Evolutionary conservation across 1,140 invertebrate genomes (phyloP).

Genomic region (Drosophila repleta): DNA sequence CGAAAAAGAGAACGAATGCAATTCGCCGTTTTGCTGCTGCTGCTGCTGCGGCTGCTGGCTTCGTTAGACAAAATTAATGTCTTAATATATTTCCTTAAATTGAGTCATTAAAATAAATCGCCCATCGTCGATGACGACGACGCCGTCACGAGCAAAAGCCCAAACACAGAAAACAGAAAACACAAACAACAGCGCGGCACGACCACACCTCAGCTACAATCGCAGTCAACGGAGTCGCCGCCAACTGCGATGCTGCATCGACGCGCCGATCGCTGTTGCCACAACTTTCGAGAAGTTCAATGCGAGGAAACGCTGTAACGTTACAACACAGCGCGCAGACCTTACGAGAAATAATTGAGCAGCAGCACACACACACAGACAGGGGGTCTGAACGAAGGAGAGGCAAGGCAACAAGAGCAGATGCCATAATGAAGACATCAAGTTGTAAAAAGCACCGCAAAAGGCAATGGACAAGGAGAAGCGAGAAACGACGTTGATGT

Average conservation of each 20-base stretch:
- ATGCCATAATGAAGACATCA: conserved; percentile 73
- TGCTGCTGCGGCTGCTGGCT: conserved; percentile 38
- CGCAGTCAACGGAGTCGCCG: conserved; percentile 18
- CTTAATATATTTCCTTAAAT: conserved; percentile 83
- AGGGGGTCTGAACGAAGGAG: conserved; percentile 12
- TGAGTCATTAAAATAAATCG: conserved; percentile 83
- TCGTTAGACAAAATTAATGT: conserved; percentile 81
- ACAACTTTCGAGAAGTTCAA: conserved; percentile 78
- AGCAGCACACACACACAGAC: conserved; percentile 41
- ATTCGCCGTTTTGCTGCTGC: conserved; percentile 17
- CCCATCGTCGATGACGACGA: conserved; percentile 65
- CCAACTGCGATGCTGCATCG: conserved; percentile 22
- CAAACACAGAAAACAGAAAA: conserved; percentile 29
- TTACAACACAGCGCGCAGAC: conserved; percentile 41
- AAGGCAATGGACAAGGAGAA: conserved; percentile 24
- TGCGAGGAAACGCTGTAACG: conserved; percentile 40
- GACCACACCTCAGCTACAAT: conserved; percentile 57
- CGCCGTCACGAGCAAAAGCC: conserved; percentile 71
- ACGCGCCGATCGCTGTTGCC: conserved; percentile 46
- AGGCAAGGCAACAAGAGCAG: conserved; percentile 26
- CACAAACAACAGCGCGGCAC: conserved; percentile 37
- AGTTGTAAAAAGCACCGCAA: conserved; percentile 69
- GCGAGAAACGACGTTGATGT: conserved; percentile 53
- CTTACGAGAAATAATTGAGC: conserved; percentile 77
- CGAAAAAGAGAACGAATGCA: conserved; percentile 39